Percentiles rank a stretch among this genome's conserved stretches.
These are phyloP conservation scores for Melanotaenia boesemani DNA, from an alignment of 2,797 vertebrate species.

Conservation along the genomic window DNA sequence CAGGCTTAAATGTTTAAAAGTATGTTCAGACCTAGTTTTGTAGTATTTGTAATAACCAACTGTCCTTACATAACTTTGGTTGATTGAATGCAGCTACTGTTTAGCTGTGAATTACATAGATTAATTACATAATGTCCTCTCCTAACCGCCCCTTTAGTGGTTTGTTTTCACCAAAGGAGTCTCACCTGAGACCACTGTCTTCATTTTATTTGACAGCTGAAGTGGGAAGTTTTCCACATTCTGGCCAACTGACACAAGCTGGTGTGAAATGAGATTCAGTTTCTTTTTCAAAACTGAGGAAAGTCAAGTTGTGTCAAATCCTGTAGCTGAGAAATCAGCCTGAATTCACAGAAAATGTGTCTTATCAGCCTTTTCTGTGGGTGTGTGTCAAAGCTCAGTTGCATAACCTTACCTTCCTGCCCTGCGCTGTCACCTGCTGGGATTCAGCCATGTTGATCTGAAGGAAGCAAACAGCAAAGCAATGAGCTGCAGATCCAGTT, in stretches of 20 bases:
- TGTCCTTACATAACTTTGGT: not conserved
- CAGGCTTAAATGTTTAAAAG: not conserved
- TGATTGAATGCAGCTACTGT: not conserved
- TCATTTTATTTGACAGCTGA: constrained; percentile 53
- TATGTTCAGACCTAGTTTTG: too few species aligned
- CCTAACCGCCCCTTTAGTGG: not conserved
- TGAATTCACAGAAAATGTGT: not conserved
- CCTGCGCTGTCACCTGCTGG: constrained; percentile 73
- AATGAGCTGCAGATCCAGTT: constrained; percentile 49
- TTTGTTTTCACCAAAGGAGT: not conserved
- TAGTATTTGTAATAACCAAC: not conserved
- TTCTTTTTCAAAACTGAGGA: not conserved
- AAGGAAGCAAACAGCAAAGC: constrained; percentile 29
- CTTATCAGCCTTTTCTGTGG: not conserved
- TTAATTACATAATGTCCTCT: not conserved
- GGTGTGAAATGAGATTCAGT: not conserved
- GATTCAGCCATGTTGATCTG: constrained; percentile 89
- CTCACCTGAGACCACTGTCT: too few species aligned
- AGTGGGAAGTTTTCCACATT: constrained; percentile 20
- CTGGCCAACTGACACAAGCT: not conserved
- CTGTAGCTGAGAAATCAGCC: not conserved
- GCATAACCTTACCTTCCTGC: constrained; percentile 84
- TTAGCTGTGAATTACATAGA: not conserved
- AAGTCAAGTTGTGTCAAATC: not conserved
- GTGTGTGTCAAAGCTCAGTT: constrained; percentile 8